phyloP scores from a whole-genome alignment of 2,797 vertebrate species.

The Myotis findleyi region DNA sequence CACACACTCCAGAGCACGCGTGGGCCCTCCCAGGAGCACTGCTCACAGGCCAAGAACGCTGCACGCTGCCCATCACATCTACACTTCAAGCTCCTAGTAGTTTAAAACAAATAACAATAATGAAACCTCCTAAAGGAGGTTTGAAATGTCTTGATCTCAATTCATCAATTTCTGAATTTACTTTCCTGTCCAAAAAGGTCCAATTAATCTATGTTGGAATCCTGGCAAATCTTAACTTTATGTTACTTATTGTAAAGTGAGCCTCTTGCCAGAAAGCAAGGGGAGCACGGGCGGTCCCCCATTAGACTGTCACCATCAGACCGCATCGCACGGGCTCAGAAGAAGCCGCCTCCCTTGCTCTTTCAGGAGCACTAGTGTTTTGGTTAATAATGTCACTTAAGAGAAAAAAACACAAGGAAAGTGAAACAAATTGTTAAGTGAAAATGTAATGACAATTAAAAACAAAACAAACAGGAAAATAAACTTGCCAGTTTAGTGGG shows the following conservation, averaged over 20 bases:
- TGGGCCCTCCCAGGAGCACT: background rate
- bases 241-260: constrained; percentile 74
- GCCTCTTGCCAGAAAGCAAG: constrained; percentile 87
- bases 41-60: background rate
- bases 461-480: constrained; percentile 80
- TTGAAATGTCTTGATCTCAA: constrained; percentile 58
- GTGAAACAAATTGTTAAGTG: constrained; percentile 88
- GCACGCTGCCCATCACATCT: background rate
- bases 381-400: constrained; percentile 82
- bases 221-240: constrained; percentile 30
- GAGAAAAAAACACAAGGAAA: constrained; percentile 83
- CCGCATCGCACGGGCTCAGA: constrained; percentile 77
- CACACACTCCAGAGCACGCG: background rate
- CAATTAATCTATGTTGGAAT: constrained; percentile 60
- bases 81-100: background rate
- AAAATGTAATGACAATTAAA: constrained; percentile 86
- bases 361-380: constrained; percentile 78
- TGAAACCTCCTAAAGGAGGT: constrained; percentile 43
- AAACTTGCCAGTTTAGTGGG: constrained; percentile 87
- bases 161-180: constrained; percentile 54
- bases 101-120: background rate
- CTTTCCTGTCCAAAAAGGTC: constrained; percentile 64
- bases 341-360: constrained; percentile 75
- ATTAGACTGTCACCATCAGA: constrained; percentile 70
- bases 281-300: constrained; percentile 82